phyloP scores from a whole-genome alignment of 2,797 vertebrate genomes.

The Pangasius mekongensis region DNA sequence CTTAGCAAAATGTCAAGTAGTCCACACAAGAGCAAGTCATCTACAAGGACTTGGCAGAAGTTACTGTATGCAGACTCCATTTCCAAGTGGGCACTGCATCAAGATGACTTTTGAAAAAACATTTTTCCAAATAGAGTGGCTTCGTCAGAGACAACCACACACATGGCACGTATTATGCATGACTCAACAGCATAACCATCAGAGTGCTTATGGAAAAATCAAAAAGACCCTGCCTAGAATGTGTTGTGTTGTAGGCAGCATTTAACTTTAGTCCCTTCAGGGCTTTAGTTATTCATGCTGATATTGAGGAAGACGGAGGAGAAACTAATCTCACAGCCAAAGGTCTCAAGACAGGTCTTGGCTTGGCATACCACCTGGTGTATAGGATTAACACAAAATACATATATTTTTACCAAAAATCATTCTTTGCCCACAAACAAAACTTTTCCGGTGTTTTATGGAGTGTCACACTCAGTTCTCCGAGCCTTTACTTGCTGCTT shows the following conservation, averaged over 20 bases:
- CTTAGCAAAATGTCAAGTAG: conserved; percentile 37
- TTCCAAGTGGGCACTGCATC: background rate
- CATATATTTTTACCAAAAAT: background rate
- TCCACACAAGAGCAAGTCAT: conserved; percentile 10
- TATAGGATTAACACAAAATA: background rate
- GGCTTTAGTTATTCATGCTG: background rate
- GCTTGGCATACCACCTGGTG: background rate
- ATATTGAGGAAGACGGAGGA: background rate
- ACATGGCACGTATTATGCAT: background rate
- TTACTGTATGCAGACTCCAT: background rate
- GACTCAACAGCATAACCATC: background rate
- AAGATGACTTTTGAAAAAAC: background rate
- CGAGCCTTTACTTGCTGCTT: background rate
- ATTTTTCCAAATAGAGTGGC: background rate
- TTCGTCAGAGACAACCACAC: background rate
- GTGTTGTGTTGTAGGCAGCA: background rate
- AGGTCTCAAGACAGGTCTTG: background rate
- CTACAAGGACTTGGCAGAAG: conserved; percentile 9
- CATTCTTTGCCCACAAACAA: background rate
- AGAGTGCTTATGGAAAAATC: background rate
- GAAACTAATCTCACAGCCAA: background rate
- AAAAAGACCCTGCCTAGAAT: background rate
- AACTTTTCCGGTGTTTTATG: background rate
- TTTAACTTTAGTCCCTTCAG: background rate
- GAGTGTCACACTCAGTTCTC: background rate